Conservation (phyloP, 1,140 invertebrate species). For the Spodoptera frugiperda region DNA sequence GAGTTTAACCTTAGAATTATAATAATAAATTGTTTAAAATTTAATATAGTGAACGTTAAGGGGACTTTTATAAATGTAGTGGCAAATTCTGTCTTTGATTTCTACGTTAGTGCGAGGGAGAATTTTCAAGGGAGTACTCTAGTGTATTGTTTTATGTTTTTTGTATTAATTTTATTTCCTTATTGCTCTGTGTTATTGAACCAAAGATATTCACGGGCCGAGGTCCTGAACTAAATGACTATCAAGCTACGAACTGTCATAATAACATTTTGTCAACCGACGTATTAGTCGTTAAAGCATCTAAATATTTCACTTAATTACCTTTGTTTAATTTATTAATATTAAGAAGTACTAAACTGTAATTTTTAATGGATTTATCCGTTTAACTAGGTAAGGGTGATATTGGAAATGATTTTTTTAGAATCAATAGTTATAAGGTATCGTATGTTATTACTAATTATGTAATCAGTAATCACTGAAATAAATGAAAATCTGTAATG, state of each 20-base stretch:
- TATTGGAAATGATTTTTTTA: slow-evolving; percentile 86
- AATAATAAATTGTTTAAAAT: slow-evolving; percentile 77
- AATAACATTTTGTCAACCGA: slow-evolving; percentile 38
- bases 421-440: slow-evolving; percentile 83
- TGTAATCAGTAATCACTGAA: slow-evolving; percentile 85
- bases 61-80: slow-evolving; percentile 42
- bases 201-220: slow-evolving; percentile 34
- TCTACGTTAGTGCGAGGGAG: slow-evolving; percentile 16
- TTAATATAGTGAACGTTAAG: slow-evolving; percentile 77
- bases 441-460: slow-evolving; percentile 84
- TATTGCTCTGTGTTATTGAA: slow-evolving; percentile 38
- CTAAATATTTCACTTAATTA: slow-evolving; percentile 45
- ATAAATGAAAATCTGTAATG: slow-evolving; percentile 79
- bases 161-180: slow-evolving; percentile 38
- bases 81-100: slow-evolving; percentile 65
- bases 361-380: slow-evolving; percentile 82
- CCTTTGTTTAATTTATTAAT: slow-evolving; percentile 63
- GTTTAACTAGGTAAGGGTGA: slow-evolving; percentile 82
- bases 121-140: slow-evolving; percentile 41
- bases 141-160: slow-evolving; percentile 29
- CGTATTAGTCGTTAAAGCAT: slow-evolving; percentile 43
- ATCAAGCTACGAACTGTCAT: slow-evolving; percentile 38
- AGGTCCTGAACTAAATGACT: slow-evolving; percentile 66
- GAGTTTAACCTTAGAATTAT: slow-evolving; percentile 78
- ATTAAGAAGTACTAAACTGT: slow-evolving; percentile 68